Percentiles rank a stretch among this genome's conserved stretches.
Conservation (phyloP, 2,113 vertebrate genomes). For the Okapia johnstoni region DNA sequence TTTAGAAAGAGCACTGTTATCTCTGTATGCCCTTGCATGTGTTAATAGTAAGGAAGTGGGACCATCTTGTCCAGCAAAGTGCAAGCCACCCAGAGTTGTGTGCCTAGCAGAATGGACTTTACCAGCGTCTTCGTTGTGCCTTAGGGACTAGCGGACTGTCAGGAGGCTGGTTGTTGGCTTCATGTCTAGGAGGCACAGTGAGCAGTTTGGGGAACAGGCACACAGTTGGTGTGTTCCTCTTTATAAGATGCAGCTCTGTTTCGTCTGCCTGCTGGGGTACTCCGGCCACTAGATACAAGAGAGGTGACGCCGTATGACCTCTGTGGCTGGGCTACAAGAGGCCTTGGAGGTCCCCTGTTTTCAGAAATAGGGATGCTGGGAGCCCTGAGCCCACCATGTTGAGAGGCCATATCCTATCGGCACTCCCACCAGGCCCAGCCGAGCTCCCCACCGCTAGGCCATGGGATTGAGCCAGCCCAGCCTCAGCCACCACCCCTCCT, state of each 20-base stretch:
- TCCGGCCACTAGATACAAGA: background rate
- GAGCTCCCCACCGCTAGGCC: background rate
- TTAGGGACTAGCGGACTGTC: background rate
- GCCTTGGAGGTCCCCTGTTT: background rate
- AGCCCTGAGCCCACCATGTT: background rate
- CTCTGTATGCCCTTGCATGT: background rate
- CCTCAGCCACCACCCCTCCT: background rate
- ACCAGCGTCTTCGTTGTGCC: background rate
- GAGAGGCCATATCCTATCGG: background rate
- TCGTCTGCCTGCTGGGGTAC: background rate
- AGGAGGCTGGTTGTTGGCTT: background rate
- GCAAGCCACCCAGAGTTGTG: background rate
- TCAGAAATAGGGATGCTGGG: background rate
- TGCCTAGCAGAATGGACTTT: background rate
- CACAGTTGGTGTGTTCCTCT: background rate
- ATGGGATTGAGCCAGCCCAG: background rate
- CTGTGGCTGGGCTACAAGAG: background rate
- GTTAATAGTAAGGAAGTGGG: background rate
- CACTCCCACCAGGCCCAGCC: background rate
- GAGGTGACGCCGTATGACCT: background rate
- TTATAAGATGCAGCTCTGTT: background rate
- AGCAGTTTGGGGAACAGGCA: background rate
- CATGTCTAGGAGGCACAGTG: background rate
- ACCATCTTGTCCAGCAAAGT: background rate
- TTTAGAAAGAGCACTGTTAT: background rate